phyloP scores from a whole-genome alignment of 2,888 invertebrate genomes.

The Tholera decimalis region DNA sequence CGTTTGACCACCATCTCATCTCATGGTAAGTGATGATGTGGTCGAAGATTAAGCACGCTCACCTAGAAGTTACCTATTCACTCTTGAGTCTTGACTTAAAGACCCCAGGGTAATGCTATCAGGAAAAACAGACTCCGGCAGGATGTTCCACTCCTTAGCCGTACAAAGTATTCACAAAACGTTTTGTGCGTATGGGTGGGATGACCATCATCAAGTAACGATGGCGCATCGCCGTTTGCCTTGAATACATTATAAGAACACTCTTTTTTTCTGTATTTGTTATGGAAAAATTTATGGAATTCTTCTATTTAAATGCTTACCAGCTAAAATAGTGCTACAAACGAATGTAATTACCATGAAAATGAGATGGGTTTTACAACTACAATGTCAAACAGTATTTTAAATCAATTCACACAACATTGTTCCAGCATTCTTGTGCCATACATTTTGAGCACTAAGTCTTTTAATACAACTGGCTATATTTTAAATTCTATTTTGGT shows the following conservation, averaged over 20 bases:
- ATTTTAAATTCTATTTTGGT: slow-evolving; percentile 58
- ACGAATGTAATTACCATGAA: not conserved
- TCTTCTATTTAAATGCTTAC: not conserved
- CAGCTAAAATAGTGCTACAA: not conserved
- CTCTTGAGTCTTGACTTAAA: too few relatives aligned
- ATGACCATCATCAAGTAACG: too few relatives aligned
- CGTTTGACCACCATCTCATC: too few relatives aligned
- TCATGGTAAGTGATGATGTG: too few relatives aligned
- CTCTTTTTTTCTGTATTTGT: slow-evolving; percentile 5
- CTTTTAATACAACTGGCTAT: slow-evolving; percentile 39
- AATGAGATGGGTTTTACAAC: not conserved
- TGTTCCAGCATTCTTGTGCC: slow-evolving; percentile 32
- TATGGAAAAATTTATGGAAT: slow-evolving; percentile 1
- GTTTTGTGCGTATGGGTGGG: too few relatives aligned
- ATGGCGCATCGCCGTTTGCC: too few relatives aligned
- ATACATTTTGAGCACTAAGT: slow-evolving; percentile 45
- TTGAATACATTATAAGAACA: slow-evolving; percentile 4
- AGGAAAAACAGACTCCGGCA: too few relatives aligned
- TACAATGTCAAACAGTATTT: slow-evolving; percentile 24
- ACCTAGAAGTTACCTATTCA: too few relatives aligned
- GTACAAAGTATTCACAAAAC: too few relatives aligned
- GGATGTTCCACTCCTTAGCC: too few relatives aligned
- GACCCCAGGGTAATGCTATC: too few relatives aligned
- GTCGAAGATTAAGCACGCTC: too few relatives aligned
- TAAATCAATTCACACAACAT: slow-evolving; percentile 33